These are phyloP conservation scores for Pocillopora verrucosa DNA, from an alignment of 64 coral and sea anemone species.

Conservation along the genomic window DNA sequence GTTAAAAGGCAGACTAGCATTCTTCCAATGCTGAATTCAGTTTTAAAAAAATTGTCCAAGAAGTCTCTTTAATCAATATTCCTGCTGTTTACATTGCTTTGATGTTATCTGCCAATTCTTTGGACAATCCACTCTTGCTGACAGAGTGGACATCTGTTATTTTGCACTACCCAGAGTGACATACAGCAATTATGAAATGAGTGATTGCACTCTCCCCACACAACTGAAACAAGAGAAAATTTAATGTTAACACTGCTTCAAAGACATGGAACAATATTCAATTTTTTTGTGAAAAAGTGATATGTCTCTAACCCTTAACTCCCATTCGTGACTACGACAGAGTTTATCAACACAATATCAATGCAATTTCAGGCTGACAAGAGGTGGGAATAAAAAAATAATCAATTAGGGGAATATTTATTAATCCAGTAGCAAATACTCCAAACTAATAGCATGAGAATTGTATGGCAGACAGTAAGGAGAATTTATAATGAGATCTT, in stretches of 20 bases:
- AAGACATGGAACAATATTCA: too few relatives aligned
- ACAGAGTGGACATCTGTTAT: constrained; percentile 96
- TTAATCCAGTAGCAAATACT: too few relatives aligned
- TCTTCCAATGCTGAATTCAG: background rate
- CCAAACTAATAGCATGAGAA: too few relatives aligned
- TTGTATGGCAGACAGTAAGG: too few relatives aligned
- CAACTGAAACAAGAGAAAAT: constrained; percentile 69
- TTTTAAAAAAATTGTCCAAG: background rate
- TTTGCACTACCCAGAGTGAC: constrained; percentile 99
- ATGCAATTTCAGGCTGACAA: too few relatives aligned
- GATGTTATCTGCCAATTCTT: constrained; percentile 82
- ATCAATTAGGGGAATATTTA: too few relatives aligned
- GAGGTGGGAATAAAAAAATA: too few relatives aligned
- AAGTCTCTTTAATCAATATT: background rate
- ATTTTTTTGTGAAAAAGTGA: too few relatives aligned
- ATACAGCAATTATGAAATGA: constrained; percentile 99
- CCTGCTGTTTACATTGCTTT: background rate
- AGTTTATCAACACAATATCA: too few relatives aligned
- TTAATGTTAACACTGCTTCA: background rate
- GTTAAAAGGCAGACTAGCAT: background rate
- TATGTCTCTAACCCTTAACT: too few relatives aligned
- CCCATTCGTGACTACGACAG: too few relatives aligned
- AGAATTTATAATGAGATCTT: too few relatives aligned
- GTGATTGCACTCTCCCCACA: constrained; percentile 99
- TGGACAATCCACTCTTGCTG: constrained; percentile 99